Conservation (phyloP, 2,797 vertebrate genomes). For the Pangasius mekongensis region DNA sequence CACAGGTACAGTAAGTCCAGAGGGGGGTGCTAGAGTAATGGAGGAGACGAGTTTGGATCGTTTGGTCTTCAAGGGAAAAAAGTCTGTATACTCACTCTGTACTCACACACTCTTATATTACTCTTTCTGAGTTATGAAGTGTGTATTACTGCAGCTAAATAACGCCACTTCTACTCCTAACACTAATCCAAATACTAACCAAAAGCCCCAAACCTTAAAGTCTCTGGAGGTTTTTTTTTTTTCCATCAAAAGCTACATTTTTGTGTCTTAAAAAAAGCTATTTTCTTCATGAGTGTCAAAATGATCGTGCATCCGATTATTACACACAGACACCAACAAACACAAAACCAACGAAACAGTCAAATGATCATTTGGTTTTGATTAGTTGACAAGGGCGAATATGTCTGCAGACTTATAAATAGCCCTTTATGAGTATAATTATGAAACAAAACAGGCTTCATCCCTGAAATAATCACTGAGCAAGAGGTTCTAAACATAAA, state of each 20-base stretch:
- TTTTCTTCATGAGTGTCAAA: neutral
- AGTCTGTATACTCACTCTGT: neutral
- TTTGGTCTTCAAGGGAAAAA: neutral
- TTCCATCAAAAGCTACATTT: neutral
- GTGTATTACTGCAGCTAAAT: neutral
- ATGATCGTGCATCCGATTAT: neutral
- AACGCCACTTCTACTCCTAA: neutral
- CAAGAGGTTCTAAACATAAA: neutral
- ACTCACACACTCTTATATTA: neutral
- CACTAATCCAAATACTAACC: neutral
- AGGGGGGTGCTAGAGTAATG: conserved; percentile 20
- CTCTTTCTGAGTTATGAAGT: neutral
- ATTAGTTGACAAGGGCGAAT: neutral
- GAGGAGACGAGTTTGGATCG: neutral
- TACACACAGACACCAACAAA: neutral
- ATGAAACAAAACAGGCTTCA: neutral
- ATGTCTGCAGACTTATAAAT: neutral
- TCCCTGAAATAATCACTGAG: neutral
- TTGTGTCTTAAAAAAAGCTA: neutral
- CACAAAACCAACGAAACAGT: neutral
- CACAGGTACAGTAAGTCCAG: neutral
- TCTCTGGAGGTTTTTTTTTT: neutral
- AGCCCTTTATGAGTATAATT: neutral
- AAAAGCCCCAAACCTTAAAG: neutral
- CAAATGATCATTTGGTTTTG: neutral